Evolutionary conservation across 1,140 invertebrate species (phyloP).

Genomic region (Drosophila insularis): DNA sequence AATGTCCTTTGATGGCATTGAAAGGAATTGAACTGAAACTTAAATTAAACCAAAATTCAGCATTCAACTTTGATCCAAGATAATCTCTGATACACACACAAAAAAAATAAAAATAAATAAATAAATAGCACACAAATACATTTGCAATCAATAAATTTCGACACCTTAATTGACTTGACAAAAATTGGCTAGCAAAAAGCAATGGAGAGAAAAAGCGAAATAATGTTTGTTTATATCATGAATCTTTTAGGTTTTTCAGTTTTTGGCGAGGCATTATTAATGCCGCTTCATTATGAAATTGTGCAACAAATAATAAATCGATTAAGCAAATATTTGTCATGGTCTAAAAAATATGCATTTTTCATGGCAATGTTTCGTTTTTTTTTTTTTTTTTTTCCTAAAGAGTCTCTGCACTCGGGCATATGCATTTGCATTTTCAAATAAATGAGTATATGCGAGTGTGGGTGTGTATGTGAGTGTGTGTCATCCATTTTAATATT

Average conservation of each 20-base stretch:
- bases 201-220: neutral
- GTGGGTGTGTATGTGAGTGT: slow-evolving; percentile 22
- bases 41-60: slow-evolving; percentile 9
- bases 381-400: slow-evolving; percentile 27
- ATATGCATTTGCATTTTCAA: slow-evolving; percentile 53
- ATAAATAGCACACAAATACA: too few relatives aligned
- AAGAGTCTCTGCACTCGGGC: slow-evolving; percentile 12
- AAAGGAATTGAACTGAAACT: slow-evolving; percentile 5
- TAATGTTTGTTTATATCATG: slow-evolving; percentile 25
- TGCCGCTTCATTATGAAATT: slow-evolving; percentile 75
- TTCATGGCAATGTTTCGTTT: slow-evolving; percentile 33
- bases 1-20: slow-evolving; percentile 23
- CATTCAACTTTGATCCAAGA: too few relatives aligned
- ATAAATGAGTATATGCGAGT: neutral
- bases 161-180: slow-evolving; percentile 4
- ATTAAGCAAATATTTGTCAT: slow-evolving; percentile 78
- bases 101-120: too few relatives aligned
- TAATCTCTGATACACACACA: neutral
- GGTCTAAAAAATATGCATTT: slow-evolving; percentile 64
- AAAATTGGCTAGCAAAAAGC: neutral
- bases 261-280: slow-evolving; percentile 60
- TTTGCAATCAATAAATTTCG: neutral
- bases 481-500: slow-evolving; percentile 79
- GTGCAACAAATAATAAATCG: slow-evolving; percentile 79
- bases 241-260: slow-evolving; percentile 58